These are phyloP conservation scores for Caenorhabditis uteleia DNA, from an alignment of 2,888 invertebrate species.

Conservation along the genomic window DNA sequence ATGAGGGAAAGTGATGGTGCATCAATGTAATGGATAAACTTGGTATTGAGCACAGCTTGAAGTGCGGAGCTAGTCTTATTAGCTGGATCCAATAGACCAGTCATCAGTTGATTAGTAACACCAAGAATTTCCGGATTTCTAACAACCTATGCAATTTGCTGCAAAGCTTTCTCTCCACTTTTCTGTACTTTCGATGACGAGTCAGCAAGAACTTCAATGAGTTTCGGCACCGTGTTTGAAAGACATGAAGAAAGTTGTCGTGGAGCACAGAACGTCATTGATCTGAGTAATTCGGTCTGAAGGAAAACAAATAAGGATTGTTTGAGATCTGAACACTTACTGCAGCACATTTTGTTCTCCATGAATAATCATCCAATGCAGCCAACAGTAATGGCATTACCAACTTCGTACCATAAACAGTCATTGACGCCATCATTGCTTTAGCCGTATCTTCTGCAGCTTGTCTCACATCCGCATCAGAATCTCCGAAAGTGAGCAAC, in stretches of 20 bases:
- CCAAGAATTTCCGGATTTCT: conserved; percentile 91
- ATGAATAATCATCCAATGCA: conserved; percentile 94
- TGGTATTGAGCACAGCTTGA: conserved; percentile 69
- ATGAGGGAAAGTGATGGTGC: conserved; percentile 96
- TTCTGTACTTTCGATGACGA: conserved; percentile 78
- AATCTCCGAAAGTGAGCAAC: conserved; percentile 92
- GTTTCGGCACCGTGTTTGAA: conserved; percentile 95
- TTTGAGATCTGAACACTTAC: too few species aligned
- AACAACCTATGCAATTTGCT: conserved; percentile 95
- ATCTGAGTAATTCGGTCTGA: conserved; percentile 73
- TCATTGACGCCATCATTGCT: conserved; percentile 88
- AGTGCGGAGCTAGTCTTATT: conserved; percentile 78
- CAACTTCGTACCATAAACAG: conserved; percentile 95
- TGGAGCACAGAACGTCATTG: conserved; percentile 98
- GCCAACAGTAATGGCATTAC: conserved; percentile 89
- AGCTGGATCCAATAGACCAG: conserved; percentile 76
- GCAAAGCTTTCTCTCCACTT: conserved; percentile 83
- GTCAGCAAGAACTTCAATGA: conserved; percentile 94
- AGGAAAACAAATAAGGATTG: too few species aligned
- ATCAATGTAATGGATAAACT: conserved; percentile 99
- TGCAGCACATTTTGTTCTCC: conserved; percentile 87
- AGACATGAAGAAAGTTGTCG: conserved; percentile 96
- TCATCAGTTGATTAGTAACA: conserved; percentile 51
- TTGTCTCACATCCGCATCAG: conserved; percentile 85
- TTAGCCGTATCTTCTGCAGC: conserved; percentile 79